Conservation (phyloP, 2,888 invertebrate species). For the Pyrocoelia pectoralis region DNA sequence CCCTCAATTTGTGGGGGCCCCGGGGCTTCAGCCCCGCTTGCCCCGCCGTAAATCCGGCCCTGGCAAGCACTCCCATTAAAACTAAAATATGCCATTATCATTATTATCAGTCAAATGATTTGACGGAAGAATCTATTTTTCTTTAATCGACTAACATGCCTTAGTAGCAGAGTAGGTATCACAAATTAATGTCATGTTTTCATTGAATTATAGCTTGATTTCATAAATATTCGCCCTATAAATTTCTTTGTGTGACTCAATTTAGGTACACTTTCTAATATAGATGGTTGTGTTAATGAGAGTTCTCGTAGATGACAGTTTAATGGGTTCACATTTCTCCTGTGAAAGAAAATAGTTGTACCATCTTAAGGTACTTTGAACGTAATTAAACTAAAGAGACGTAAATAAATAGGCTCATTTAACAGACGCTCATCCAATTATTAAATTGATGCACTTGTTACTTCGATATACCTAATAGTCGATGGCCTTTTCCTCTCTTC, state of each 20-base stretch:
- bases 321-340: slow-evolving; percentile 11
- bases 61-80: slow-evolving; percentile 29
- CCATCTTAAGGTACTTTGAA: no score
- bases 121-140: slow-evolving; percentile 11
- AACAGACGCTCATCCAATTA: no score
- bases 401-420: no score
- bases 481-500: no score
- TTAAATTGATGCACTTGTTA: no score
- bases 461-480: no score
- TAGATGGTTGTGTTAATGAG: slow-evolving; percentile 10
- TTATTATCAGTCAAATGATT: slow-evolving; percentile 9
- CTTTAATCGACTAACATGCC: neutral
- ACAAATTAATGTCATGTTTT: slow-evolving; percentile 20
- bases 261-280: slow-evolving; percentile 17
- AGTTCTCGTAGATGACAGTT: slow-evolving; percentile 18
- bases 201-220: slow-evolving; percentile 13
- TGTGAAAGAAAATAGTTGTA: neutral
- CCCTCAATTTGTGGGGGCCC: no score
- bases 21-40: no score
- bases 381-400: no score
- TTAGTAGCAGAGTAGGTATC: neutral
- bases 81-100: slow-evolving; percentile 26
- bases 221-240: slow-evolving; percentile 15
- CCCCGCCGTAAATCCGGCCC: slow-evolving; percentile 27
- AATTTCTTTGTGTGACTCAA: slow-evolving; percentile 6